Conservation (phyloP, 2,113 vertebrate species). For the Heterocephalus glaber region DNA sequence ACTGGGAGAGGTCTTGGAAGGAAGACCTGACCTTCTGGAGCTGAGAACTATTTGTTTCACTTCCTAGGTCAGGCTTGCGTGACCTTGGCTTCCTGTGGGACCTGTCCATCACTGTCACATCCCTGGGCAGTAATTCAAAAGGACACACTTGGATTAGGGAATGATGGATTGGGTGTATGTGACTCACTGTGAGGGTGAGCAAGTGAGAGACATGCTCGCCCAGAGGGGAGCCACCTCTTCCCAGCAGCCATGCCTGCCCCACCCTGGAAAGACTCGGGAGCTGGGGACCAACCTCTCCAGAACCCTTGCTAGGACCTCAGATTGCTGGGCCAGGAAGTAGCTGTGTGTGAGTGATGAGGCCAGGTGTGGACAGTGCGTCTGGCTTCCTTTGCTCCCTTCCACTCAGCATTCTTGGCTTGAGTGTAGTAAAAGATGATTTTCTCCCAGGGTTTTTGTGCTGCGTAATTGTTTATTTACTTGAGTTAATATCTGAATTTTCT, state of each 20-base stretch:
- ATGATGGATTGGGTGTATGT: background rate
- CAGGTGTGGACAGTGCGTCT: rapidly evolving
- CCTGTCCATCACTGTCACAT: background rate
- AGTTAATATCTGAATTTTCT: slow-evolving; percentile 30
- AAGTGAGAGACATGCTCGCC: background rate
- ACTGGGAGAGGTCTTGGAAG: background rate
- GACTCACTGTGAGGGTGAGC: background rate
- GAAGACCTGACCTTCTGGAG: background rate
- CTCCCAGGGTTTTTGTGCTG: background rate
- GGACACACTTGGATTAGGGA: background rate
- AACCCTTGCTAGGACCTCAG: rapidly evolving
- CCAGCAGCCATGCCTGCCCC: background rate
- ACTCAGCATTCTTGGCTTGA: background rate
- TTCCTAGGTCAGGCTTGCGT: background rate
- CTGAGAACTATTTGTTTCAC: rapidly evolving
- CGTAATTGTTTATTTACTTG: background rate
- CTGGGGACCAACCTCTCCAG: background rate
- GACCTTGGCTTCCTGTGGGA: slow-evolving; percentile 49
- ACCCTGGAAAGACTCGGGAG: rapidly evolving
- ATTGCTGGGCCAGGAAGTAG: background rate
- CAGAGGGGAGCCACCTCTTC: background rate
- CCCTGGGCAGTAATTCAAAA: background rate
- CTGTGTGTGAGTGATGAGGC: background rate
- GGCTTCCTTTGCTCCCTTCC: background rate
- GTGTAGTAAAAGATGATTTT: background rate